Evolutionary conservation across 2,888 invertebrate species (phyloP), one percentile per base, ranked within the genome.

Genomic region (Ichneumoninae sp.): DNA sequence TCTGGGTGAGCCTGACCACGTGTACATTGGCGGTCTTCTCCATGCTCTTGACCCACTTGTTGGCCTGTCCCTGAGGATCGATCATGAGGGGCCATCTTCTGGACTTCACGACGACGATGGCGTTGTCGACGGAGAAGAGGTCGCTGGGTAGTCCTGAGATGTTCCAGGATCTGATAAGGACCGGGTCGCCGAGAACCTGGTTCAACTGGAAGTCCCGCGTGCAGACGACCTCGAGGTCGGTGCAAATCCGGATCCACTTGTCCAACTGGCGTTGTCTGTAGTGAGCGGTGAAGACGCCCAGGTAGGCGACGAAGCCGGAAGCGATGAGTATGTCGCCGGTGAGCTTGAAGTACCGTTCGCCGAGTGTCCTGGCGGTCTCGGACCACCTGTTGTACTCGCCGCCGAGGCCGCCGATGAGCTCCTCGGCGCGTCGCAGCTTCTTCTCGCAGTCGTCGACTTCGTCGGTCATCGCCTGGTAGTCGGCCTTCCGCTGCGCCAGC

Each of bases 41-140:
- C 96, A 98, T 96, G 93, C 98, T 98, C 93, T 98, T 98, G 47
- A 98, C 95, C 98, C 98, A 99, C 91, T 98, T 97, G 92, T 98
- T 98, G 0, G 98, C 98, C 93, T 98, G 98, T 0, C 97, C 97
- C 92, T 99, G 98, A 0, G 99, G 99, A 94, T 99, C 99, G 89
- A 99, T 98, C 97, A 98, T 97, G 22, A 99, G 94, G 0, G 98
- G 98, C 97, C 98, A 99, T 75, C 98, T 95, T 65, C 98, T 95
- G 0, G 98, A 97, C 91, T 98, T 97, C 95, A 96, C 96, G 76
- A 98, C 97, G 88, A 99, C 98, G 87, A 98, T 98, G 60, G 97
- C 98, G 92, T 98, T 98, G 92, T 98, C 98, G 57, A 98, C 95
- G 86, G 98, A 98, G 93, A 98, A 98, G 77, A 96, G 95, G 92